Conservation (phyloP, 1,140 invertebrate genomes). For the Drosophila neocordata region DNA sequence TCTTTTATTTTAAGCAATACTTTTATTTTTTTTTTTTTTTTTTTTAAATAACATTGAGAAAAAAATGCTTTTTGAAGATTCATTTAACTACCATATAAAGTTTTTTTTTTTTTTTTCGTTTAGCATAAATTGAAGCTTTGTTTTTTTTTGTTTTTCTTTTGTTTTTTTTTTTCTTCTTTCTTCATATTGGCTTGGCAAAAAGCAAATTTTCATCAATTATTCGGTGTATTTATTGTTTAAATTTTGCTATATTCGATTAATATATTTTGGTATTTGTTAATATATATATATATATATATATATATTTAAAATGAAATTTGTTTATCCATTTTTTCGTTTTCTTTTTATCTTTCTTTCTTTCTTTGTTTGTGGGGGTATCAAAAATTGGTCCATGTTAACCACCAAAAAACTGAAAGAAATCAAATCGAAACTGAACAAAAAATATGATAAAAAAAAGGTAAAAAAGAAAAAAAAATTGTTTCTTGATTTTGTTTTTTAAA, state of each 20-base stretch:
- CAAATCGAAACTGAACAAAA: conserved; percentile 8
- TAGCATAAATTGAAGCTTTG: conserved; percentile 54
- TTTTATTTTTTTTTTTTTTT: conserved; percentile 47
- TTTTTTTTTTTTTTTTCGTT: conserved; percentile 52
- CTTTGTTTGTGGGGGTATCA: conserved; percentile 20
- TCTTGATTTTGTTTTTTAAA: conserved; percentile 68
- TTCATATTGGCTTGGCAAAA: conserved; percentile 56
- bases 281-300: conserved; percentile 53
- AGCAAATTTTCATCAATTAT: conserved; percentile 59
- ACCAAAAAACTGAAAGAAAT: conserved; percentile 47
- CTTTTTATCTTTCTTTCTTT: not conserved
- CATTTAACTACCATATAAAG: conserved; percentile 81
- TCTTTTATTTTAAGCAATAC: conserved; percentile 45
- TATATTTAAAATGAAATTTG: conserved; percentile 30
- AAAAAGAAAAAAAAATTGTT: conserved; percentile 41
- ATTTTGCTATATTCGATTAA: conserved; percentile 72
- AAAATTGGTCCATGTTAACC: conserved; percentile 81
- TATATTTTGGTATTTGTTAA: conserved; percentile 37
- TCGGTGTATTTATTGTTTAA: conserved; percentile 27
- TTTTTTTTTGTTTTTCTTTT: conserved; percentile 31
- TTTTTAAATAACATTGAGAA: conserved; percentile 74
- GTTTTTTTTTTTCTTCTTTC: conserved; percentile 23
- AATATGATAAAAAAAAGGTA: conserved; percentile 16
- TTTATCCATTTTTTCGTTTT: conserved; percentile 32
- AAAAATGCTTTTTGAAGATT: conserved; percentile 70